phyloP scores from a whole-genome alignment of 2,888 invertebrate genomes.

The Lepidocyrtoides sp. region DNA sequence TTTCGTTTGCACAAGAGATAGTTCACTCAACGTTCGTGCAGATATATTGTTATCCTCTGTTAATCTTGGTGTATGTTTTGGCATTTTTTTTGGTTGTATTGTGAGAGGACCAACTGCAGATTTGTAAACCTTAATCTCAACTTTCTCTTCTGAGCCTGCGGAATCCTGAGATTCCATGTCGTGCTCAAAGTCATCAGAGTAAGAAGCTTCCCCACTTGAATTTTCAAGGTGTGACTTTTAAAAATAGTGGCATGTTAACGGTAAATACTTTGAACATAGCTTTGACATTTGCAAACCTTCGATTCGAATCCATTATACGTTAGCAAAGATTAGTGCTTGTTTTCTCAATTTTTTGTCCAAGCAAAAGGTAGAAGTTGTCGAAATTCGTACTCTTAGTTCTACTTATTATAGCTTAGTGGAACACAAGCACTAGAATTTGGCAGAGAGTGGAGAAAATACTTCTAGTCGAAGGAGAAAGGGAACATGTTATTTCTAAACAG shows the following conservation, averaged over 20 bases:
- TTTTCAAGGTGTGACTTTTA: too few species aligned
- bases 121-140: slow-evolving; percentile 65
- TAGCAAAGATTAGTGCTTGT: too few species aligned
- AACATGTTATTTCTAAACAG: too few species aligned
- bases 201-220: slow-evolving; percentile 60
- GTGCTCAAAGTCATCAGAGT: slow-evolving; percentile 75
- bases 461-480: too few species aligned
- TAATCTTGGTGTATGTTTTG: neutral
- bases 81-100: slow-evolving; percentile 59
- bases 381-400: too few species aligned
- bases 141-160: slow-evolving; percentile 53
- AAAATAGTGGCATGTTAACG: too few species aligned
- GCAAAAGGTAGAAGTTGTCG: too few species aligned
- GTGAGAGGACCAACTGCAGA: slow-evolving; percentile 68
- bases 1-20: slow-evolving; percentile 36
- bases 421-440: slow-evolving; percentile 38
- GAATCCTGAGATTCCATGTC: slow-evolving; percentile 63
- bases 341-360: too few species aligned
- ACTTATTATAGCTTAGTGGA: neutral
- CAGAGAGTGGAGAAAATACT: neutral
- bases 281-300: too few species aligned
- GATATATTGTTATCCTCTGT: neutral
- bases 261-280: too few species aligned
- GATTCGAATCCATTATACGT: slow-evolving; percentile 49
- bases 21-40: slow-evolving; percentile 52